These are phyloP conservation scores for Pimephales promelas DNA, from an alignment of 2,113 vertebrate genomes.

Conservation along the genomic window DNA sequence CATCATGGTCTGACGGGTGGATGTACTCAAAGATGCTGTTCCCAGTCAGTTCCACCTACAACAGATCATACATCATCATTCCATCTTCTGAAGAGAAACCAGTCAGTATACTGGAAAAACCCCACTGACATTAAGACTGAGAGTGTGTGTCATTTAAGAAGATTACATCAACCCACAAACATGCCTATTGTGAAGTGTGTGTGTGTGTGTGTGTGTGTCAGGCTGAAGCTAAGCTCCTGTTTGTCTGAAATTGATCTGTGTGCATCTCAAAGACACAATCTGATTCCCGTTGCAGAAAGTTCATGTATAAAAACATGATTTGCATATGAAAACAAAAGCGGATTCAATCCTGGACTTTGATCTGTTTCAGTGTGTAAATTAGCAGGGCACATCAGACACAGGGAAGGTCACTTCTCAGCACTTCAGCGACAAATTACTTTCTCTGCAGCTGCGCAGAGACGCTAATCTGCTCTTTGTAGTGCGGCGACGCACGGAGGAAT, in stretches of 20 bases:
- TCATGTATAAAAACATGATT: conserved; percentile 61
- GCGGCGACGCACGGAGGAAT: conserved; percentile 37
- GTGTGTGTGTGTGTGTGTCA: conserved; percentile 27
- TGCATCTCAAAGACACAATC: conserved; percentile 51
- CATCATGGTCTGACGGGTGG: conserved; percentile 92
- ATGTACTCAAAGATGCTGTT: conserved; percentile 98
- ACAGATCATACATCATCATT: background rate
- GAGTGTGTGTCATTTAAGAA: conserved; percentile 52
- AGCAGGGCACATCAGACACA: conserved; percentile 58
- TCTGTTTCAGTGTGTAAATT: conserved; percentile 64
- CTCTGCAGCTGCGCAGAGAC: conserved; percentile 52
- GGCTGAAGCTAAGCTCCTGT: conserved; percentile 52
- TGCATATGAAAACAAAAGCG: conserved; percentile 66
- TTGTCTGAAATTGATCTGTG: conserved; percentile 61
- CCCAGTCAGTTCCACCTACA: conserved; percentile 93
- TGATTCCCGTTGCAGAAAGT: conserved; percentile 58
- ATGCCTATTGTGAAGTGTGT: conserved; percentile 48
- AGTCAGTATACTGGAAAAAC: background rate
- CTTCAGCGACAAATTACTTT: conserved; percentile 68
- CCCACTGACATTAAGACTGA: conserved; percentile 38
- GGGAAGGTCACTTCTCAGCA: conserved; percentile 58
- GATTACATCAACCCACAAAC: conserved; percentile 57
- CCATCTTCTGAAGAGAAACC: background rate
- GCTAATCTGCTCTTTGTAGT: conserved; percentile 59
- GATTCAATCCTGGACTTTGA: conserved; percentile 60